A percentile compares a stretch with the other conserved stretches of the same genome.
Conservation (phyloP, 2,113 vertebrate genomes). For the Gallinago undulata region DNA sequence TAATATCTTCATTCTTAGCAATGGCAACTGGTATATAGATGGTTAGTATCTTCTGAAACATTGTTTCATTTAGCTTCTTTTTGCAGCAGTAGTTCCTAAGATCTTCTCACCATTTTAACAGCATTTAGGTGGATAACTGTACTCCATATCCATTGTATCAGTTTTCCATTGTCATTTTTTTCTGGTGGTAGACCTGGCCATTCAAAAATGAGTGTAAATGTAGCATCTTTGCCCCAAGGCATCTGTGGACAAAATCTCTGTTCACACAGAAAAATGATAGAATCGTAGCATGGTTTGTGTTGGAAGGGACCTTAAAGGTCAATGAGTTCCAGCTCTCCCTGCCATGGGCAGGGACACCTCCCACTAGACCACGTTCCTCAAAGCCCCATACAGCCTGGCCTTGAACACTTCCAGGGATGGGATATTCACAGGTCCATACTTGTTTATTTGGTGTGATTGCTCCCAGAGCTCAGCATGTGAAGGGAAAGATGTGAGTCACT, state of each 20-base stretch:
- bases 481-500: neutral
- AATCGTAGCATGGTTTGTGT: neutral
- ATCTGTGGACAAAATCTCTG: fast-evolving
- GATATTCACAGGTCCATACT: neutral
- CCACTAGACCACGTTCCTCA: neutral
- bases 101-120: neutral
- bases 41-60: neutral
- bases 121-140: neutral
- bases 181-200: neutral
- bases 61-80: neutral
- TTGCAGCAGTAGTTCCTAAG: neutral
- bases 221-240: neutral
- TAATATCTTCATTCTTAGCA: neutral
- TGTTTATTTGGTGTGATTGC: neutral
- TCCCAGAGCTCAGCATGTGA: neutral
- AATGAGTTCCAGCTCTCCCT: neutral
- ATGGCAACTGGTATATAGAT: neutral
- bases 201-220: neutral
- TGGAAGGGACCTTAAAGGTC: neutral
- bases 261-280: neutral
- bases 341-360: neutral
- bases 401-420: neutral
- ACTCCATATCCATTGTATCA: neutral
- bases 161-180: neutral
- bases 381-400: neutral